Evolutionary conservation across 2,113 vertebrate genomes (phyloP).

Genomic region (Sprattus sprattus): DNA sequence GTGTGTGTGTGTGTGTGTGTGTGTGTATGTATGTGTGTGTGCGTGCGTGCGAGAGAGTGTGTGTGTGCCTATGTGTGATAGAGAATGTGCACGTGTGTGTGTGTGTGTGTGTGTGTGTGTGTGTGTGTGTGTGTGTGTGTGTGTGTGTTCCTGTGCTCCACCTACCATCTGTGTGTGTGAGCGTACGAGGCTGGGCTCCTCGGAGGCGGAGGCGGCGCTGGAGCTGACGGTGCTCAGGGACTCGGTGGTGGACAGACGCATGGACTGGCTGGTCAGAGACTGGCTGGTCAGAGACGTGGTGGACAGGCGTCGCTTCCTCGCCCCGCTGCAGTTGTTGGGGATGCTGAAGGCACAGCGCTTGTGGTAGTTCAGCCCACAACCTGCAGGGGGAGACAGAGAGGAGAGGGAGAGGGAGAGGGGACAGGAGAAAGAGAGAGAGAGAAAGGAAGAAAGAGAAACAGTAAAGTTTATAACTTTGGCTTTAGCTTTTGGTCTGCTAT

Average conservation of each 20-base stretch:
- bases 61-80: slow-evolving; percentile 22
- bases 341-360: slow-evolving; percentile 92
- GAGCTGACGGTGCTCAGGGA: slow-evolving; percentile 69
- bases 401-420: slow-evolving; percentile 12
- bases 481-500: no score
- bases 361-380: slow-evolving; percentile 91
- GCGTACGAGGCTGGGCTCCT: slow-evolving; percentile 67
- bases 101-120: slow-evolving; percentile 17
- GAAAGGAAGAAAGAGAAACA: background rate
- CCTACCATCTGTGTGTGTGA: slow-evolving; percentile 71
- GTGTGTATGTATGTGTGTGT: background rate
- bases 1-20: background rate
- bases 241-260: slow-evolving; percentile 79
- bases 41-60: no score
- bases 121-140: background rate
- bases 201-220: slow-evolving; percentile 63
- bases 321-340: slow-evolving; percentile 90
- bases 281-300: slow-evolving; percentile 80
- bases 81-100: slow-evolving; percentile 48
- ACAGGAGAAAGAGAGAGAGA: background rate
- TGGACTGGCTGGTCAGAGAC: slow-evolving; percentile 66
- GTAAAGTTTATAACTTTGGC: no score
- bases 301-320: slow-evolving; percentile 83
- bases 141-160: background rate
- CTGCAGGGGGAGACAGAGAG: slow-evolving; percentile 64